These are phyloP conservation scores for Monodelphis domestica DNA, from an alignment of 2,797 vertebrate genomes.

Conservation along the genomic window DNA sequence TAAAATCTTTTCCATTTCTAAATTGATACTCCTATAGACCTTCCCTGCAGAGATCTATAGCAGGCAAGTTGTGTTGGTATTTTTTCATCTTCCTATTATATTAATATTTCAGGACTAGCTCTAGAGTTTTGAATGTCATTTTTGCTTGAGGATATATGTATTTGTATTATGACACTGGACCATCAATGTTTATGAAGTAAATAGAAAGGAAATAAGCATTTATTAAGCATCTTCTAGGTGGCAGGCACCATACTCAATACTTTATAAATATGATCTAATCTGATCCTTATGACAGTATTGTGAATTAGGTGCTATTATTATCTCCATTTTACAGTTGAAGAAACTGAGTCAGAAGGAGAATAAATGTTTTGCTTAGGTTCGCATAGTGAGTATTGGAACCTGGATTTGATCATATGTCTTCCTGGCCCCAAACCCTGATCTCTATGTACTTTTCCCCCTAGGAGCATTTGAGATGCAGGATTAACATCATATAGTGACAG, in stretches of 20 bases:
- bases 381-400: neutral
- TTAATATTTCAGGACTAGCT: conserved; percentile 3
- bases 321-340: neutral
- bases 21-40: neutral
- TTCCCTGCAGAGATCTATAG: neutral
- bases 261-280: neutral
- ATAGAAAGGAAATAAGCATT: neutral
- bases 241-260: neutral
- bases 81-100: conserved; percentile 2
- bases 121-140: neutral
- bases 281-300: neutral
- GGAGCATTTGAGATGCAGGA: conserved; percentile 11
- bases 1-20: neutral
- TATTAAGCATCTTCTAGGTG: neutral
- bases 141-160: conserved; percentile 9
- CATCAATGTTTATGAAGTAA: conserved; percentile 1
- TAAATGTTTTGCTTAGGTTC: neutral
- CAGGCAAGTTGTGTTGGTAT: neutral
- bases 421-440: neutral
- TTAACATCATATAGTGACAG: conserved; percentile 10
- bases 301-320: neutral
- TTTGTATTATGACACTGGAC: conserved; percentile 25
- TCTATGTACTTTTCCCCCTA: neutral
- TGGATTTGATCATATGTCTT: neutral
- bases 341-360: neutral